A percentile compares a stretch with the other conserved stretches of the same genome.
Evolutionary conservation across 2,113 vertebrate species (phyloP).

Genomic region (Uria lomvia): DNA sequence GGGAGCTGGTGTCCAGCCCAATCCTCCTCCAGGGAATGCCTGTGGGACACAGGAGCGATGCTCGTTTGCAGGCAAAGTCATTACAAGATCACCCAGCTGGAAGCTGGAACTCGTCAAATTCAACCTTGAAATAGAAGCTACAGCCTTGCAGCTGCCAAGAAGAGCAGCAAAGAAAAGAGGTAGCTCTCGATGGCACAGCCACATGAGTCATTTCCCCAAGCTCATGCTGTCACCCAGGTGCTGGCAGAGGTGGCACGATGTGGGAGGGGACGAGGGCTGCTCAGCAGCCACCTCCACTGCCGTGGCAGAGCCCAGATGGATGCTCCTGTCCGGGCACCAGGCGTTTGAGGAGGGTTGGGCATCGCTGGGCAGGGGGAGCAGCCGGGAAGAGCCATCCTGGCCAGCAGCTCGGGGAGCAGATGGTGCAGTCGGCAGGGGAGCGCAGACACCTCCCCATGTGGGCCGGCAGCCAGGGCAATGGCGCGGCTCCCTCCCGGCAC

Average conservation of each 20-base stretch:
- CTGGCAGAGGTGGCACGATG: neutral
- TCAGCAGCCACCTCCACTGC: accelerated
- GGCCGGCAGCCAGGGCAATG: neutral
- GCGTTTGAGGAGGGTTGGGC: neutral
- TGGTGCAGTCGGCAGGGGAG: neutral
- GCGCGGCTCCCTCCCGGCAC: neutral
- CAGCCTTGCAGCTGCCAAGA: neutral
- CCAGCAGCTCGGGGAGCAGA: neutral
- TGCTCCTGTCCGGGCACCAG: neutral
- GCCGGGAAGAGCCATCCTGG: neutral
- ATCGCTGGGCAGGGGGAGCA: neutral
- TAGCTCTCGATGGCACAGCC: neutral
- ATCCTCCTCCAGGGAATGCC: neutral
- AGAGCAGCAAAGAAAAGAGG: neutral
- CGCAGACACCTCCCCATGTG: accelerated
- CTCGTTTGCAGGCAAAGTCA: neutral
- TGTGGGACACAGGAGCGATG: accelerated
- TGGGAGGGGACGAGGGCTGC: neutral
- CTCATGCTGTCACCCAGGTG: accelerated
- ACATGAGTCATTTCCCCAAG: neutral
- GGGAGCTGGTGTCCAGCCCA: neutral
- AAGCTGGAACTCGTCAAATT: neutral
- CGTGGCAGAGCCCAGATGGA: neutral
- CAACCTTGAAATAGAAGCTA: neutral
- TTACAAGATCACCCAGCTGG: neutral